phyloP scores from a whole-genome alignment of 2,797 vertebrate species.

The Spinus pinus region DNA sequence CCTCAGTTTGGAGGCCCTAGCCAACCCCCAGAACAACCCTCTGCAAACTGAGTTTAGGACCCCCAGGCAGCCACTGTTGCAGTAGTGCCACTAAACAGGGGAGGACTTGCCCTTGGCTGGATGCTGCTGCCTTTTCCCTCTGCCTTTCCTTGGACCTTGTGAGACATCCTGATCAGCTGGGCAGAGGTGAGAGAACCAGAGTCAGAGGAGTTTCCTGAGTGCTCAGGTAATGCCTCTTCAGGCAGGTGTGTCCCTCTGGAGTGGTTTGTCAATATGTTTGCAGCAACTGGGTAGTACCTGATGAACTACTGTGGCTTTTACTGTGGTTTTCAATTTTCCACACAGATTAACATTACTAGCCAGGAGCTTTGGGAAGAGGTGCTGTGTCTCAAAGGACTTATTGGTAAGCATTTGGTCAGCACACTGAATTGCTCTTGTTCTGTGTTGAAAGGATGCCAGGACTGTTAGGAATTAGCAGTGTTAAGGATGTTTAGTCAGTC shows the following conservation, averaged over 20 bases:
- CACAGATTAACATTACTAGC: slow-evolving; percentile 82
- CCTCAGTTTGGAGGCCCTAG: background rate
- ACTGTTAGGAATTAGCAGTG: background rate
- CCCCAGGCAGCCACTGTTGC: background rate
- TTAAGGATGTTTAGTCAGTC: background rate
- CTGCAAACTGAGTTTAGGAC: background rate
- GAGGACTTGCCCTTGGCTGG: background rate
- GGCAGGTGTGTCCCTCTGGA: background rate
- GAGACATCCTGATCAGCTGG: background rate
- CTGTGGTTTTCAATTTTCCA: background rate
- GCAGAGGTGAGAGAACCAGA: background rate
- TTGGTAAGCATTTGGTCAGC: slow-evolving; percentile 77
- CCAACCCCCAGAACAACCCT: background rate
- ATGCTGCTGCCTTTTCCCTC: background rate
- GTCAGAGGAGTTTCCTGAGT: background rate
- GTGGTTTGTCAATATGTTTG: background rate
- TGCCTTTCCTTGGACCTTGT: background rate
- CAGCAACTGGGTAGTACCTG: background rate
- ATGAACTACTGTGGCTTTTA: background rate
- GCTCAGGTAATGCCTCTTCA: background rate
- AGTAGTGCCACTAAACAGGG: background rate
- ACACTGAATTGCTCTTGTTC: background rate
- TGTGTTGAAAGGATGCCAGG: background rate
- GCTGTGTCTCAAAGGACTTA: slow-evolving; percentile 86
- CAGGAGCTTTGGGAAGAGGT: slow-evolving; percentile 94